Conservation (phyloP, 2,888 invertebrate species). For the Himalopsyche japonica region DNA sequence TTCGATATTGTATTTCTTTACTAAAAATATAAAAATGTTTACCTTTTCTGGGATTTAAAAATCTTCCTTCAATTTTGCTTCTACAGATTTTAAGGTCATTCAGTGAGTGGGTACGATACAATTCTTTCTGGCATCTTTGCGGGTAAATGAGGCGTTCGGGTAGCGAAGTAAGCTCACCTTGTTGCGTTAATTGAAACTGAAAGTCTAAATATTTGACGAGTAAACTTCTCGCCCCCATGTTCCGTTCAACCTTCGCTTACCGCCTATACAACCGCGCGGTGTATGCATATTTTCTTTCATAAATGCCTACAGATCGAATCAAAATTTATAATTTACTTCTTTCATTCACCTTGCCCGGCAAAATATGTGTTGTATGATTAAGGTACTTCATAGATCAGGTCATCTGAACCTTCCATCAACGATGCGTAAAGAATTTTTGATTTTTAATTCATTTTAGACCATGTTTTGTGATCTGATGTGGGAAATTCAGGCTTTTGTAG, state of each 20-base stretch:
- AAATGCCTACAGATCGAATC: not conserved
- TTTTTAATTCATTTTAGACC: no score
- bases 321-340: not conserved
- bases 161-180: not conserved
- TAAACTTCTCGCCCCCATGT: conserved; percentile 2
- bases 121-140: not conserved
- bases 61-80: no score
- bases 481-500: no score
- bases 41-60: no score
- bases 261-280: not conserved
- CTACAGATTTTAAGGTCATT: not conserved
- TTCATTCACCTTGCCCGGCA: no score
- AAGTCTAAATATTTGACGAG: conserved; percentile 30
- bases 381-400: no score
- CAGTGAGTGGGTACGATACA: not conserved
- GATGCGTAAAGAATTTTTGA: no score
- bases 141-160: not conserved
- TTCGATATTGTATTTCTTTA: no score
- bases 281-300: not conserved
- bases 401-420: no score
- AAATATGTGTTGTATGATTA: no score
- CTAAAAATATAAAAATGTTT: no score
- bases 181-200: conserved; percentile 28
- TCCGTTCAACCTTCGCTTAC: not conserved
- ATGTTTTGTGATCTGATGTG: no score